Percentiles rank a stretch among this genome's conserved stretches.
phyloP scores from a whole-genome alignment of 1,140 invertebrate genomes.

The Zaprionus lachaisei region DNA sequence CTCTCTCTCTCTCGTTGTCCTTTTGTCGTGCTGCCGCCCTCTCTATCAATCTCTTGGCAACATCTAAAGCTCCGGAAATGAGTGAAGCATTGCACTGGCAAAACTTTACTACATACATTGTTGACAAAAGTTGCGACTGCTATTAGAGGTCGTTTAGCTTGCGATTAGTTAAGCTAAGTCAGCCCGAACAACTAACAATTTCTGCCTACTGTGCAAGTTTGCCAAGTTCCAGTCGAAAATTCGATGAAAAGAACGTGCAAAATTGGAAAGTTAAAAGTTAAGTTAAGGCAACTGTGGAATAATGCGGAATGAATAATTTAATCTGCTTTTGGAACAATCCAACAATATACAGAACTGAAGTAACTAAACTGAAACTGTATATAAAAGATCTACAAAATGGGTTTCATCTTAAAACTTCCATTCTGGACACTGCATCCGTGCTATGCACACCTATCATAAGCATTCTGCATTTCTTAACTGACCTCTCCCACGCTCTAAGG shows the following conservation, averaged over 20 bases:
- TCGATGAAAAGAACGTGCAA: slow-evolving; percentile 6
- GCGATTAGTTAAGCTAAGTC: slow-evolving; percentile 77
- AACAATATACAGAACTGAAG: background rate
- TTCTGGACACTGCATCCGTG: background rate
- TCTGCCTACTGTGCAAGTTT: slow-evolving; percentile 46
- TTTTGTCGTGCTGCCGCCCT: slow-evolving; percentile 2
- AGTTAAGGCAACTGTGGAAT: background rate
- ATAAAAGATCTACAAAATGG: background rate
- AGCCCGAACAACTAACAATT: slow-evolving; percentile 21
- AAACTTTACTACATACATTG: slow-evolving; percentile 70
- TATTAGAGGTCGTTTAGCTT: slow-evolving; percentile 81
- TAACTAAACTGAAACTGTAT: slow-evolving; percentile 3
- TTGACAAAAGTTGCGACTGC: slow-evolving; percentile 76
- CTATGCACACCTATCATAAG: background rate
- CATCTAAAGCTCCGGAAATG: slow-evolving; percentile 57
- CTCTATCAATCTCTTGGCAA: background rate
- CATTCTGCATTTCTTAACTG: no score
- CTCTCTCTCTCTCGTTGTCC: background rate
- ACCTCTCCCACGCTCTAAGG: background rate
- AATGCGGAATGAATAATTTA: background rate
- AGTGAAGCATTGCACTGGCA: slow-evolving; percentile 56
- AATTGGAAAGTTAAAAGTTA: slow-evolving; percentile 5
- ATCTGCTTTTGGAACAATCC: background rate
- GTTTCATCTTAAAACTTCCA: background rate
- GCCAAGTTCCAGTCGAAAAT: slow-evolving; percentile 18